Conservation (phyloP, 2,797 vertebrate genomes). For the Lycodopsis pacificus region DNA sequence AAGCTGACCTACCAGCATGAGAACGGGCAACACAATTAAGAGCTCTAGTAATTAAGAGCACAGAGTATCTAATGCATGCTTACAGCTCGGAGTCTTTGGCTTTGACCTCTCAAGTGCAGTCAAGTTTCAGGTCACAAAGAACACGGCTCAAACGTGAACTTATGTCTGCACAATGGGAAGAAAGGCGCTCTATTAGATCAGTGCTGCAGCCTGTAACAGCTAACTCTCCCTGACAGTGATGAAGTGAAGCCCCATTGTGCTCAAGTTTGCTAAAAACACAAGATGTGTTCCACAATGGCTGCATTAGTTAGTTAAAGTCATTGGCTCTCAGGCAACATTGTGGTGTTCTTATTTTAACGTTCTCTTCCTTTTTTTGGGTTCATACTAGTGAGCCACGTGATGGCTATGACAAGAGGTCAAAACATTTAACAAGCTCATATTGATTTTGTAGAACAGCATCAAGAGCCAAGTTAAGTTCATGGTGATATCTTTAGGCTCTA, state of each 20-base stretch:
- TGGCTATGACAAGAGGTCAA: background rate
- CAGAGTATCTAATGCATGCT: conserved; percentile 60
- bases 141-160: conserved; percentile 63
- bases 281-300: conserved; percentile 39
- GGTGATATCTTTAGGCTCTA: background rate
- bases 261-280: conserved; percentile 53
- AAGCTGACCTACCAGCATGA: conserved; percentile 71
- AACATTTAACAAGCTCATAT: background rate
- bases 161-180: conserved; percentile 58
- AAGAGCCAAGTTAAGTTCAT: background rate
- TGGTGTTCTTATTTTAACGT: too few species aligned
- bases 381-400: too few species aligned
- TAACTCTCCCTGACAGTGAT: conserved; percentile 67
- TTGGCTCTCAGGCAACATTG: background rate
- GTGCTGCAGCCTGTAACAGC: conserved; percentile 33
- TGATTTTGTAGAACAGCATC: background rate
- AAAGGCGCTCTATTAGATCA: conserved; percentile 70
- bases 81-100: conserved; percentile 58
- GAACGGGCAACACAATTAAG: conserved; percentile 65
- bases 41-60: conserved; percentile 59
- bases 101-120: conserved; percentile 74
- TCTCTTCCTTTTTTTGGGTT: too few species aligned
- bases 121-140: conserved; percentile 76
- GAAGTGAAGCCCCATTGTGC: conserved; percentile 53
- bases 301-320: conserved; percentile 24